Base-by-base conservation (phyloP, 1,140 invertebrate species). In the Drosophila lacteicornis region DNA sequence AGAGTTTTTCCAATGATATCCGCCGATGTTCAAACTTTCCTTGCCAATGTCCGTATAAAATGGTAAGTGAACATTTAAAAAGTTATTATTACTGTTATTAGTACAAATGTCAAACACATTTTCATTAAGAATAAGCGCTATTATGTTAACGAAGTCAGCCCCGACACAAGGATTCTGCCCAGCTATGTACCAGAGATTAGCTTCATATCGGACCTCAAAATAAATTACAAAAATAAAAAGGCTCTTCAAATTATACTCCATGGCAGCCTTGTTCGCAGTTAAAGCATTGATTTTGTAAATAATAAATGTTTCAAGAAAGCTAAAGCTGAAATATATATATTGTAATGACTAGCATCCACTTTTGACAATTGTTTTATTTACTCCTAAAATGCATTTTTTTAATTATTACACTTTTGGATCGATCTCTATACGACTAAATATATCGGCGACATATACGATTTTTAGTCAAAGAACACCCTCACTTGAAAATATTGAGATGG, bases 21-120 rank as follows among this genome's bases (percentile, higher is more conserved):
- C 75, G 75, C 0, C 30, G 50, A 6, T 19, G 30, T 3, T 19
- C 60, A 1, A 80, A 80, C 42, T 67, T 62, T 19, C 75, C 75
- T 0, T 3, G 58, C 4, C 17, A 74, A 9, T 80, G 75, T 49
- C 76, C 76, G 2, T 65, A 60, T 2, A 50, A 60, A 49, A 70
- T 27, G 59, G 76, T 75, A 42, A 43, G 11, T 22, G 38, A 15
- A 36, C 11, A 19, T 25, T 4, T 17, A 33, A 33, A 17, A 17
- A 17, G 9, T 4, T 36, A 51, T 4, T 36, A 51, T 3, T 12
- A 51, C 8, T n/a, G 15, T n/a, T 4, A 42, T 12, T 12, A 12
- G 0, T 51, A 7, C n/a, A 2, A 25, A 51, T 45, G 17, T n/a
- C 4, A 43, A 30, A 33, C 2, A 25, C 5, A 8, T 25, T 50